phyloP scores from a whole-genome alignment of 2,888 invertebrate species.

The Orthosia incerta region DNA sequence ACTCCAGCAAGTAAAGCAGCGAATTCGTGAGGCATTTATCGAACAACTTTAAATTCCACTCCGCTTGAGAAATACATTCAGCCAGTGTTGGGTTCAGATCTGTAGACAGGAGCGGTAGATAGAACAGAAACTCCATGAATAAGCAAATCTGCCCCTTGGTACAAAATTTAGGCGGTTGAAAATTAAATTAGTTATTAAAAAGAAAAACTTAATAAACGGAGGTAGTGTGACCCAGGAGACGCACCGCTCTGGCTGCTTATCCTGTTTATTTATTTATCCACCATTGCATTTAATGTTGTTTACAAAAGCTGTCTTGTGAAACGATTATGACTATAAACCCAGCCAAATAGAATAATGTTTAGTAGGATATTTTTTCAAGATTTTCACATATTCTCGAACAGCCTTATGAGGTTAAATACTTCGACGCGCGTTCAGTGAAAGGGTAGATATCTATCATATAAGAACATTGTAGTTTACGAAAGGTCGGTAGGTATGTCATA shows the following conservation, averaged over 20 bases:
- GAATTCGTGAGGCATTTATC: slow-evolving; percentile 27
- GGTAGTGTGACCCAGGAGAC: slow-evolving; percentile 48
- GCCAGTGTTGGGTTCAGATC: slow-evolving; percentile 9
- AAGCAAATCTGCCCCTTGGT: slow-evolving; percentile 22
- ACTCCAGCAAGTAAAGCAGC: slow-evolving; percentile 38
- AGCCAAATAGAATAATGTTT: slow-evolving; percentile 21
- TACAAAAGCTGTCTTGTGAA: slow-evolving; percentile 26
- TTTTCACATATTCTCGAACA: slow-evolving; percentile 32
- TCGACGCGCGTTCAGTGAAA: slow-evolving; percentile 38
- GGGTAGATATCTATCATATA: slow-evolving; percentile 55
- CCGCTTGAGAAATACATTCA: slow-evolving; percentile 30
- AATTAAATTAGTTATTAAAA: slow-evolving; percentile 54
- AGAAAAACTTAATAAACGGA: slow-evolving; percentile 44
- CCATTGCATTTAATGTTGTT: slow-evolving; percentile 41
- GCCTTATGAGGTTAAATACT: slow-evolving; percentile 35
- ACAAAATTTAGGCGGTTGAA: slow-evolving; percentile 28
- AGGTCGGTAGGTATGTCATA: slow-evolving; percentile 60
- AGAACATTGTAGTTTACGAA: slow-evolving; percentile 61
- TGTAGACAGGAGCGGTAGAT: slow-evolving; percentile 21
- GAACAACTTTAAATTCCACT: slow-evolving; percentile 39
- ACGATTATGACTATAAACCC: slow-evolving; percentile 26
- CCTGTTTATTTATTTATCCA: slow-evolving; percentile 31
- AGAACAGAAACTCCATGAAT: slow-evolving; percentile 29
- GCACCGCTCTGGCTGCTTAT: slow-evolving; percentile 4
- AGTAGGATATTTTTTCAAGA: slow-evolving; percentile 11